A percentile compares a stretch with the other conserved stretches of the same genome.
Evolutionary conservation across 2,113 vertebrate species (phyloP).

Genomic region (Sturnus vulgaris): DNA sequence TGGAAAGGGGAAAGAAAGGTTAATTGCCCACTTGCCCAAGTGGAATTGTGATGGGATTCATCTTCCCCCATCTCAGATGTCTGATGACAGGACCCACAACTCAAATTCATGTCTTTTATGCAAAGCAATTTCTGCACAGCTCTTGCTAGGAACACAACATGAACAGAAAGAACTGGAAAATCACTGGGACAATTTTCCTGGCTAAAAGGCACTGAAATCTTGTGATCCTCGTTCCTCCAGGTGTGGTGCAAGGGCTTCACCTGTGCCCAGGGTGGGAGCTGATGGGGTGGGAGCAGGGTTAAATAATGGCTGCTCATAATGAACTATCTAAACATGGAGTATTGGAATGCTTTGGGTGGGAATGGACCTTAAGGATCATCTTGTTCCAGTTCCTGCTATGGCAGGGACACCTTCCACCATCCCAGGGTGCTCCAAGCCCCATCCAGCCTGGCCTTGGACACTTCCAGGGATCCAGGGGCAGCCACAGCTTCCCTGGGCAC

Average conservation of each 20-base stretch:
- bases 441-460: rapidly evolving
- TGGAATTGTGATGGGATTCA: not conserved
- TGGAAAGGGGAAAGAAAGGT: not conserved
- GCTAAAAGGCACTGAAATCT: not conserved
- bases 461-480: not conserved
- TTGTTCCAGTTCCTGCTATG: not conserved
- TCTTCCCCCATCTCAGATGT: not conserved
- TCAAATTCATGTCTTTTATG: not conserved
- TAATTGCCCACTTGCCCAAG: not conserved
- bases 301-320: not conserved
- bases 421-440: rapidly evolving
- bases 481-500: not conserved
- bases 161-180: not conserved
- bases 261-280: rapidly evolving
- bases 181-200: not conserved
- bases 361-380: not conserved
- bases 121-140: not conserved
- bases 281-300: not conserved
- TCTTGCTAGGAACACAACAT: not conserved
- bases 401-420: rapidly evolving
- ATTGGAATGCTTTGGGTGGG: not conserved
- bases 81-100: not conserved
- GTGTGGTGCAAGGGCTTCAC: not conserved
- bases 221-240: not conserved
- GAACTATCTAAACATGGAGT: not conserved